Evolutionary conservation across 2,113 vertebrate species (phyloP).

Genomic region (Scophthalmus maximus): DNA sequence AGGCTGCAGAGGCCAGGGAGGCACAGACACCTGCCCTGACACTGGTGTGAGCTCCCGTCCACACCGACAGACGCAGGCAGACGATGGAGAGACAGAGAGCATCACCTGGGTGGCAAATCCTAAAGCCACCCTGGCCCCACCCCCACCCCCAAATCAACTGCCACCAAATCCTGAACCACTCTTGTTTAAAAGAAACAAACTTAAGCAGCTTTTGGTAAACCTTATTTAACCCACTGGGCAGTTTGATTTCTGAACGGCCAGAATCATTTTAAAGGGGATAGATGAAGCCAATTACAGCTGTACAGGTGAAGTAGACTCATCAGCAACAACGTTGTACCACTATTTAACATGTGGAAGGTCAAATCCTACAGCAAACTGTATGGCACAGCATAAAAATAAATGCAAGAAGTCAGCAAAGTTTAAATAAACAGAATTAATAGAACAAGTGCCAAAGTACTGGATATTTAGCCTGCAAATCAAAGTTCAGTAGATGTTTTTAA

Average conservation of each 20-base stretch:
- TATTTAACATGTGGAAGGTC: too few relatives aligned
- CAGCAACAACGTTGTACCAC: not conserved
- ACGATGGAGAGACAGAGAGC: conserved; percentile 17
- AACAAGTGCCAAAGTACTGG: too few relatives aligned
- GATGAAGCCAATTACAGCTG: too few relatives aligned
- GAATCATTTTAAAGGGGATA: not conserved
- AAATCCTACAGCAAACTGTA: too few relatives aligned
- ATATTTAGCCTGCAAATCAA: too few relatives aligned
- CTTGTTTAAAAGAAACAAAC: not conserved
- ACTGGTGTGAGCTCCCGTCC: conserved; percentile 46
- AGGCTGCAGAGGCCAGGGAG: conserved; percentile 52
- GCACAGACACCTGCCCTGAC: conserved; percentile 73
- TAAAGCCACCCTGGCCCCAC: too few relatives aligned
- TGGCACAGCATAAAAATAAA: too few relatives aligned
- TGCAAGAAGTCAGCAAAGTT: too few relatives aligned
- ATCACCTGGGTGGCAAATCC: conserved; percentile 50
- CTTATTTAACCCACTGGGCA: not conserved
- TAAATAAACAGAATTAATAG: too few relatives aligned
- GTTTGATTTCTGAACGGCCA: not conserved
- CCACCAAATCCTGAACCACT: conserved; percentile 18
- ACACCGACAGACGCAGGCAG: conserved; percentile 50
- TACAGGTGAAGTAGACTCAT: not conserved
- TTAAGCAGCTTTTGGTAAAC: not conserved
- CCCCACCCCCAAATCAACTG: conserved; percentile 20
- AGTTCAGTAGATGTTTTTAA: not conserved